A percentile compares a stretch with the other conserved stretches of the same genome.
These are phyloP conservation scores for Drosophila kepulauana DNA, from an alignment of 1,140 invertebrate species.

Conservation along the genomic window DNA sequence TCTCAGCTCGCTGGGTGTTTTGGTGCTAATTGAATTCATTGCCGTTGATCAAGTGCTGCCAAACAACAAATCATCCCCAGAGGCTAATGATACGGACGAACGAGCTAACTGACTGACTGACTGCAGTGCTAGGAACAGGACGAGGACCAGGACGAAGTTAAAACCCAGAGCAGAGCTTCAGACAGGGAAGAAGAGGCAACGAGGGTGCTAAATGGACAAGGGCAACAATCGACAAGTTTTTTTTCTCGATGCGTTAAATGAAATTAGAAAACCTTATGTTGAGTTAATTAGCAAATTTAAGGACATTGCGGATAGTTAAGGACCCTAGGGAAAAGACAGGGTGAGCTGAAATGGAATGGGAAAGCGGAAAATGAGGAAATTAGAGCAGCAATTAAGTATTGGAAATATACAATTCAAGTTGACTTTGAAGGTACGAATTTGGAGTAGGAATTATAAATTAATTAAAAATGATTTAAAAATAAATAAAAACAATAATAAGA, in stretches of 20 bases:
- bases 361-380: neutral
- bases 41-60: constrained; percentile 83
- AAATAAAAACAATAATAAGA: too few relatives aligned
- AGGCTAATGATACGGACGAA: constrained; percentile 81
- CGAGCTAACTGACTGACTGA: constrained; percentile 54
- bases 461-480: too few relatives aligned
- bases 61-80: constrained; percentile 83
- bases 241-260: constrained; percentile 66
- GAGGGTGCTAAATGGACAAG: constrained; percentile 15
- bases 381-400: neutral
- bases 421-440: too few relatives aligned
- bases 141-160: neutral
- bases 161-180: neutral
- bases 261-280: constrained; percentile 84
- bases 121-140: constrained; percentile 5
- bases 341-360: neutral
- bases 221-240: constrained; percentile 19
- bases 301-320: constrained; percentile 34
- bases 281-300: constrained; percentile 79
- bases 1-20: constrained; percentile 70
- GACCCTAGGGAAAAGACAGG: neutral
- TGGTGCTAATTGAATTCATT: constrained; percentile 84
- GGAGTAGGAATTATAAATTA: too few relatives aligned
- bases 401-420: neutral
- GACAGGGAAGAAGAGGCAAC: constrained; percentile 1